Conservation (phyloP, 2,113 vertebrate species). For the Mobula birostris region DNA sequence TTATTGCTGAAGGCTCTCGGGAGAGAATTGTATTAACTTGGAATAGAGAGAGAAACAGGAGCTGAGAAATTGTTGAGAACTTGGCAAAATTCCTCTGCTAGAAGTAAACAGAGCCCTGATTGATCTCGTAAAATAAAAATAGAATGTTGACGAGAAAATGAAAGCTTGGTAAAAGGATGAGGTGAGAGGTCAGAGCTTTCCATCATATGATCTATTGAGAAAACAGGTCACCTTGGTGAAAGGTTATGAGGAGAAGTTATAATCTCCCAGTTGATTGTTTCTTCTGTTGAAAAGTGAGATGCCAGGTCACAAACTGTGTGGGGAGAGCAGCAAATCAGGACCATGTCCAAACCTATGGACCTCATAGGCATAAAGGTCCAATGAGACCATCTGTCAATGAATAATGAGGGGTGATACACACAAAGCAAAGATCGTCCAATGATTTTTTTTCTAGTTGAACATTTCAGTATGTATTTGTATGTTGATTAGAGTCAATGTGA, state of each 20-base stretch:
- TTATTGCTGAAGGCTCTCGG: slow-evolving; percentile 10
- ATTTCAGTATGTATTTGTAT: background rate
- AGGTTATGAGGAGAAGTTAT: background rate
- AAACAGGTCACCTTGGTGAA: background rate
- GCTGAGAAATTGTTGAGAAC: background rate
- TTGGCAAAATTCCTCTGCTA: background rate
- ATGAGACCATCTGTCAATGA: background rate
- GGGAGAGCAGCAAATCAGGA: no score
- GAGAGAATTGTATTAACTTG: slow-evolving; percentile 8
- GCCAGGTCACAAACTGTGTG: background rate
- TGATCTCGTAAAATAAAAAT: background rate
- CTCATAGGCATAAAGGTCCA: background rate
- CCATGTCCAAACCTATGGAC: background rate
- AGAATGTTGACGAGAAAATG: background rate
- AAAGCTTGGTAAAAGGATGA: background rate
- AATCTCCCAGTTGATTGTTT: background rate
- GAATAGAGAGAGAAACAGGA: background rate
- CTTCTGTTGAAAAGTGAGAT: background rate
- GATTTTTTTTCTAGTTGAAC: background rate
- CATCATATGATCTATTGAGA: no score
- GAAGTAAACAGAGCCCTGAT: background rate
- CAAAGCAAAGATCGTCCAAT: background rate
- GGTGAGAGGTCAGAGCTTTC: no score
- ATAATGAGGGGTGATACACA: background rate
- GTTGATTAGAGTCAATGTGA: background rate